Evolutionary conservation across 2,797 vertebrate genomes (phyloP).

Genomic region (Diglossa cyanea): DNA sequence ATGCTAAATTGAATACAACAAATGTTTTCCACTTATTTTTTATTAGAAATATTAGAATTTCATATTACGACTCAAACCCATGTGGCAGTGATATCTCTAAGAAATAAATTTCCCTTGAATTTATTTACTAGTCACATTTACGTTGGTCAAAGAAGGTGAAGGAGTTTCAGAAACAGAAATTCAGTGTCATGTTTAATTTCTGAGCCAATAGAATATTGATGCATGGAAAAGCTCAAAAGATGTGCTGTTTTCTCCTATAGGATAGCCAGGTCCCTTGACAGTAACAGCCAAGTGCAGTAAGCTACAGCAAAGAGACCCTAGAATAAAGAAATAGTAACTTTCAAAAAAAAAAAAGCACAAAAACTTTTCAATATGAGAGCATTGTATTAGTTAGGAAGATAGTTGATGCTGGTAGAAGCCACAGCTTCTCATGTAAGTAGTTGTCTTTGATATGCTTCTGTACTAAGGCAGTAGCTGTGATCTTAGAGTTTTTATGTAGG

Average conservation of each 20-base stretch:
- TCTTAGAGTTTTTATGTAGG: background rate
- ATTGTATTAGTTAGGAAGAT: background rate
- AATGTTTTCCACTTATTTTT: conserved; percentile 41
- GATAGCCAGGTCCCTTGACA: background rate
- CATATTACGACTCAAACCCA: background rate
- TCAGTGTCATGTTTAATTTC: background rate
- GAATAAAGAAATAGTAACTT: background rate
- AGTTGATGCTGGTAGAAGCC: background rate
- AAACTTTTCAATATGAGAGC: background rate
- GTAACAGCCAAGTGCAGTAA: background rate
- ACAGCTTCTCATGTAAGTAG: background rate
- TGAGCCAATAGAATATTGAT: background rate
- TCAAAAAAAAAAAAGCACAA: background rate
- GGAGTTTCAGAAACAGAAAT: background rate
- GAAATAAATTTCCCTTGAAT: background rate
- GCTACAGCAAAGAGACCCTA: background rate
- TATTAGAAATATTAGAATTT: conserved; percentile 35
- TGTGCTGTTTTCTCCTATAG: background rate
- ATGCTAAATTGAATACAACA: conserved; percentile 33
- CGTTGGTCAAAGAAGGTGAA: background rate
- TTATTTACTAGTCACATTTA: background rate
- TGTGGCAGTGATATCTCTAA: background rate
- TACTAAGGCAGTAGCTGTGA: background rate
- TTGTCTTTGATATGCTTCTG: background rate
- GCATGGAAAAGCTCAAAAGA: background rate